phyloP scores from a whole-genome alignment of 1,140 invertebrate genomes.

The Caligus rogercresseyi region DNA sequence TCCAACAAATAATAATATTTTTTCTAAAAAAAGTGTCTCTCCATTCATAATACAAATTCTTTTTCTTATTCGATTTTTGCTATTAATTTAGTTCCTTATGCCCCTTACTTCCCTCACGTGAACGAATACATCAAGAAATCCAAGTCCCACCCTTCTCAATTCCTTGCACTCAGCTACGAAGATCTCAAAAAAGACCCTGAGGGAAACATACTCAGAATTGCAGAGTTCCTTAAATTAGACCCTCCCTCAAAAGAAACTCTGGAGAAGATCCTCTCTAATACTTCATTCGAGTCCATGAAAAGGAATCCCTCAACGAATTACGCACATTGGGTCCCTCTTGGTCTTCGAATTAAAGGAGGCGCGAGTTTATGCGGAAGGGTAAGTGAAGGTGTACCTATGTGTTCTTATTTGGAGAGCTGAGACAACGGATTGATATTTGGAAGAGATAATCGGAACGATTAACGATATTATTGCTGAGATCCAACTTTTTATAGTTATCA shows the following conservation, averaged over 20 bases:
- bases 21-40: too few species aligned
- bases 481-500: too few species aligned
- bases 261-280: not conserved
- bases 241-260: not conserved
- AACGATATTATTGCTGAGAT: too few species aligned
- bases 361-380: constrained; percentile 12
- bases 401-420: too few species aligned
- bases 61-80: too few species aligned
- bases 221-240: not conserved
- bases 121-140: constrained; percentile 2
- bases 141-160: not conserved
- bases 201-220: not conserved
- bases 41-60: too few species aligned
- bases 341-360: not conserved
- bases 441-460: too few species aligned
- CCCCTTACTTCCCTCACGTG: constrained; percentile 10
- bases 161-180: constrained; percentile 1
- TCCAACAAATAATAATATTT: too few species aligned
- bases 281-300: constrained; percentile 15
- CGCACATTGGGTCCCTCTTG: not conserved
- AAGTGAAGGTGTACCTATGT: too few species aligned
- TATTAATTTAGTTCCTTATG: not conserved
- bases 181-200: constrained; percentile 14
- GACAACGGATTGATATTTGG: too few species aligned
- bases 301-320: constrained; percentile 11